phyloP scores from a whole-genome alignment of 2,888 invertebrate genomes.

The Drosophila mettleri region DNA sequence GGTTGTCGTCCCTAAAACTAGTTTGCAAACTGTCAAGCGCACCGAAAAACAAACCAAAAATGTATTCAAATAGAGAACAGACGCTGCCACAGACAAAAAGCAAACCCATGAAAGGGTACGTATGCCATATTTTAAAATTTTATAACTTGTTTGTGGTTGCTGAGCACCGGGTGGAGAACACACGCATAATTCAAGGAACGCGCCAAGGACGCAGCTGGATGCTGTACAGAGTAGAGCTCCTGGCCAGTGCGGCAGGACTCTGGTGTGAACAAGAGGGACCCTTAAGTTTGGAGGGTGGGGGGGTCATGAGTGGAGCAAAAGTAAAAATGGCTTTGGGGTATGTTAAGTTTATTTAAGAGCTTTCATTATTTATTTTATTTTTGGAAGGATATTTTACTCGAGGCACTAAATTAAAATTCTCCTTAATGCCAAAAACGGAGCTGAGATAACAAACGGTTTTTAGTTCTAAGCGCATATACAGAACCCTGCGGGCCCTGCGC shows the following conservation, averaged over 20 bases:
- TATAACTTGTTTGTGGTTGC: constrained; percentile 30
- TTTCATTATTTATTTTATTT: constrained; percentile 69
- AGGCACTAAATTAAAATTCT: constrained; percentile 54
- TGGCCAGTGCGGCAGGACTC: background rate
- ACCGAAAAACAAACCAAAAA: constrained; percentile 5
- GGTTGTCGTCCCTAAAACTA: background rate
- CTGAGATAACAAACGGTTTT: constrained; percentile 30
- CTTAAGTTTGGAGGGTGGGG: no score
- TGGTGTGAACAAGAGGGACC: background rate
- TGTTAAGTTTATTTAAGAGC: constrained; percentile 66
- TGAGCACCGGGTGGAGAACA: constrained; percentile 21
- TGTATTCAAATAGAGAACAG: constrained; percentile 26
- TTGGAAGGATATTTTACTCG: constrained; percentile 28
- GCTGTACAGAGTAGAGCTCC: constrained; percentile 17
- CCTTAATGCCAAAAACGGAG: constrained; percentile 22
- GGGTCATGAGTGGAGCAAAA: constrained; percentile 1
- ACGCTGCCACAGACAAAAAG: constrained; percentile 16
- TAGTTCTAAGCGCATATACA: constrained; percentile 1
- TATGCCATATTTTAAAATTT: constrained; percentile 44
- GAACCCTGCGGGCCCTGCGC: constrained; percentile 16
- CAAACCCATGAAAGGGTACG: constrained; percentile 22
- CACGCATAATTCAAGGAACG: constrained; percentile 46
- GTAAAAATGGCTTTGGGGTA: constrained; percentile 54
- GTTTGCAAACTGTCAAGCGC: constrained; percentile 21
- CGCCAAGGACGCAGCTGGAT: constrained; percentile 53